Conservation (phyloP, 2,888 invertebrate species). For the Leucophora obtusa region DNA sequence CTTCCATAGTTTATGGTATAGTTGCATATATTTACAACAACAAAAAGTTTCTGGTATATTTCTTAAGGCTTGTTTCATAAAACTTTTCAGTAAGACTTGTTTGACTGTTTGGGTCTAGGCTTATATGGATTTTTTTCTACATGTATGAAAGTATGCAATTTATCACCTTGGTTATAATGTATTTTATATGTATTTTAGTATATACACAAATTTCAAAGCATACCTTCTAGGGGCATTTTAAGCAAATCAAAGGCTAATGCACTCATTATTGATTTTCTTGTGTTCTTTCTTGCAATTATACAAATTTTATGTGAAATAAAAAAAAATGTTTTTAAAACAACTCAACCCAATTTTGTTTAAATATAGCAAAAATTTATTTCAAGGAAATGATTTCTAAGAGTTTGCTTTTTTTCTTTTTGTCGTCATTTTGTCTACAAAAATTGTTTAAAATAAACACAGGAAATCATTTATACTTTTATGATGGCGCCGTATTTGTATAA, state of each 20-base stretch:
- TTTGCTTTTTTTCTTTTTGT: not conserved
- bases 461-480: conserved; percentile 11
- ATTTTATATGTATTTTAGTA: conserved; percentile 2
- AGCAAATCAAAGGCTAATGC: conserved; percentile 38
- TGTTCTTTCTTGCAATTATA: not conserved
- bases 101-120: conserved; percentile 6
- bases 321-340: not conserved
- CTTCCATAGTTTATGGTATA: conserved; percentile 24
- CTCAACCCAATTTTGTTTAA: conserved; percentile 21
- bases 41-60: not conserved
- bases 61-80: conserved; percentile 12
- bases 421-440: not conserved
- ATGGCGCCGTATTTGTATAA: conserved; percentile 7
- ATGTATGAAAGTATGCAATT: conserved; percentile 20
- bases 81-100: conserved; percentile 16
- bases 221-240: conserved; percentile 38
- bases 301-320: not conserved
- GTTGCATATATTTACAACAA: not conserved
- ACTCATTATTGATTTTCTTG: conserved; percentile 43
- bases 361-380: not conserved
- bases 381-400: not conserved
- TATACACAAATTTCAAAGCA: conserved; percentile 33
- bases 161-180: conserved; percentile 56
- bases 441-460: conserved; percentile 9
- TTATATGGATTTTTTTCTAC: conserved; percentile 10